Percentiles rank a stretch among this genome's conserved stretches.
Evolutionary conservation across 2,113 vertebrate species (phyloP).

Genomic region (Proteles cristata): DNA sequence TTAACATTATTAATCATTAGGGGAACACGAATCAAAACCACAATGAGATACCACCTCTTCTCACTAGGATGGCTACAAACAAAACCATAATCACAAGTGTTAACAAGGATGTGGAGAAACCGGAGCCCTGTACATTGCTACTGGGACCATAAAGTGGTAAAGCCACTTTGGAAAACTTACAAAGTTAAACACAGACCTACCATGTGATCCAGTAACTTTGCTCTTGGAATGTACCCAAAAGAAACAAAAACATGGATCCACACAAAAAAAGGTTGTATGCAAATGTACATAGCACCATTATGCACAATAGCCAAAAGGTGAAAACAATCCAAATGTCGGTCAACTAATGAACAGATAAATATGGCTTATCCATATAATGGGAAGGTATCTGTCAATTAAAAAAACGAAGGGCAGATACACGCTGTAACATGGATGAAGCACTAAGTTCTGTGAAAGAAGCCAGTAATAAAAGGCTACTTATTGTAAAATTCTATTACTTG

Average conservation of each 20-base stretch:
- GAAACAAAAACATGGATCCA: constrained; percentile 11
- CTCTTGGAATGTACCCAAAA: neutral
- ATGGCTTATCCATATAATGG: neutral
- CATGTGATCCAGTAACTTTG: neutral
- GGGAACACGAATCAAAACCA: constrained; percentile 1
- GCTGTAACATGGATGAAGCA: neutral
- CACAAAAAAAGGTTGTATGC: neutral
- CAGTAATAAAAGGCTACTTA: neutral
- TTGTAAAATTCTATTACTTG: neutral
- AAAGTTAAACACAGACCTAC: neutral
- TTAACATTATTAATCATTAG: neutral
- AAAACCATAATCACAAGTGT: neutral
- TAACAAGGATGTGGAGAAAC: neutral
- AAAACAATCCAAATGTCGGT: constrained; percentile 25
- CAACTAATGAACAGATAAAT: neutral
- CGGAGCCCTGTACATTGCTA: neutral
- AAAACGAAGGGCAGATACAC: neutral
- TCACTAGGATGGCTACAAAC: neutral
- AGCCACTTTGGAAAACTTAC: neutral
- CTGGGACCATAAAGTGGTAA: neutral
- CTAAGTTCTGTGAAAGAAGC: neutral
- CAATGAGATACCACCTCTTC: neutral
- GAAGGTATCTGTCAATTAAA: neutral
- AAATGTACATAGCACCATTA: neutral
- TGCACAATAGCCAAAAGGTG: neutral